Evolutionary conservation across 2,797 vertebrate genomes (phyloP).

Genomic region (Smutsia temminckii): DNA sequence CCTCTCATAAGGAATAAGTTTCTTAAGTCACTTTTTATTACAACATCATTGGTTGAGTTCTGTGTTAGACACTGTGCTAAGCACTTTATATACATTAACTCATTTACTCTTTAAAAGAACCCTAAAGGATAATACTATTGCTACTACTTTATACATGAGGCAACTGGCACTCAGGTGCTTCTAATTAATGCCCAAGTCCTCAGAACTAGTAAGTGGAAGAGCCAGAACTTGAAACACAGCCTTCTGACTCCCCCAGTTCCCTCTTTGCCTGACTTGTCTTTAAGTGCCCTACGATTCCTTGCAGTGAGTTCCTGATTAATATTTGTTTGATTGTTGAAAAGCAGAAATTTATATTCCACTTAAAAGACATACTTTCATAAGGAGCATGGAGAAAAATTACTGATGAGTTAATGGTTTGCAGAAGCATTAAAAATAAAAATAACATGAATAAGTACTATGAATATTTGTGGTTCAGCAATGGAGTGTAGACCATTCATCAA

Average conservation of each 20-base stretch:
- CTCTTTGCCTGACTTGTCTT: background rate
- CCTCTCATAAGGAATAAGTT: background rate
- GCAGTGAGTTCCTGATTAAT: background rate
- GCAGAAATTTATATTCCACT: conserved; percentile 36
- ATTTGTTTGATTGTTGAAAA: conserved; percentile 25
- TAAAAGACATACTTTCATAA: conserved; percentile 55
- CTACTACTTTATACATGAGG: background rate
- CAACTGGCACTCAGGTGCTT: background rate
- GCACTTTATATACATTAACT: background rate
- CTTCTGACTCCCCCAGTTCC: background rate
- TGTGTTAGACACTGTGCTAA: background rate
- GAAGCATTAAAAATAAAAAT: conserved; percentile 56
- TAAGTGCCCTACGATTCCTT: background rate
- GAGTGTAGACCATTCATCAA: conserved; percentile 11
- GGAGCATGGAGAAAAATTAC: conserved; percentile 8
- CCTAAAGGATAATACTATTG: background rate
- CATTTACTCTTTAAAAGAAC: background rate
- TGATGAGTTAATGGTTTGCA: conserved; percentile 34
- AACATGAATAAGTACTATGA: background rate
- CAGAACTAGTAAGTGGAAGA: background rate
- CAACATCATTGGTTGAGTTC: background rate
- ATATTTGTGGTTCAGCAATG: conserved; percentile 13
- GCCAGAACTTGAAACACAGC: background rate
- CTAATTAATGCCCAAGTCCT: background rate
- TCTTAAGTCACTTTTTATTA: background rate